Evolutionary conservation across 2,113 vertebrate species (phyloP).

Genomic region (Jaculus jaculus): DNA sequence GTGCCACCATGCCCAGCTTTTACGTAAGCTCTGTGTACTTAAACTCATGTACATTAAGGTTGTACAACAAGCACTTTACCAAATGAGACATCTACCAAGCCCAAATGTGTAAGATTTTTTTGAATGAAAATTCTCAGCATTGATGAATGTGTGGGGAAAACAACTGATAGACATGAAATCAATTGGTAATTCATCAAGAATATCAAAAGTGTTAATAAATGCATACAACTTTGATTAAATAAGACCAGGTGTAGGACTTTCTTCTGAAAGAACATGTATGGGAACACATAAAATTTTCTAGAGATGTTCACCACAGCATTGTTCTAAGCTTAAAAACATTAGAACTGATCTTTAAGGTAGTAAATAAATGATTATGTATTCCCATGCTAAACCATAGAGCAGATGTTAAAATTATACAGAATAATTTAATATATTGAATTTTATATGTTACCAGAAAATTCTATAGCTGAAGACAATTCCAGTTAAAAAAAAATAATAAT

Average conservation of each 20-base stretch:
- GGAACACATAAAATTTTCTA: not conserved
- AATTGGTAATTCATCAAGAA: conserved; percentile 14
- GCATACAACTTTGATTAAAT: not conserved
- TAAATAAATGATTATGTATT: conserved; percentile 18
- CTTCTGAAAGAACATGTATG: conserved; percentile 9
- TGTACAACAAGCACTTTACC: too few species aligned
- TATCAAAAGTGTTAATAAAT: conserved; percentile 40
- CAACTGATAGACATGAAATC: not conserved
- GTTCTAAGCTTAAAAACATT: conserved; percentile 32
- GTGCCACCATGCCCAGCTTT: too few species aligned
- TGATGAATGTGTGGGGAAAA: not conserved
- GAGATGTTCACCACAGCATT: not conserved
- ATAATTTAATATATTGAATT: conserved; percentile 22
- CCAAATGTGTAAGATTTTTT: not conserved
- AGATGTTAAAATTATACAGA: not conserved
- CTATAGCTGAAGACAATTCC: not conserved
- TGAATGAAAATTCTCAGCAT: not conserved
- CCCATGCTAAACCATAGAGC: not conserved
- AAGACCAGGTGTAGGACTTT: conserved; percentile 33
- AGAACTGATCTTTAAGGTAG: not conserved
- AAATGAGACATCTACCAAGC: too few species aligned
- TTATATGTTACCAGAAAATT: not conserved
- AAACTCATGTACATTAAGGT: too few species aligned
- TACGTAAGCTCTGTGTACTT: too few species aligned
- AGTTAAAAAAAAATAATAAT: not conserved